Base-by-base conservation (phyloP, 2,797 vertebrate species). In the Tragopan temminckii region DNA sequence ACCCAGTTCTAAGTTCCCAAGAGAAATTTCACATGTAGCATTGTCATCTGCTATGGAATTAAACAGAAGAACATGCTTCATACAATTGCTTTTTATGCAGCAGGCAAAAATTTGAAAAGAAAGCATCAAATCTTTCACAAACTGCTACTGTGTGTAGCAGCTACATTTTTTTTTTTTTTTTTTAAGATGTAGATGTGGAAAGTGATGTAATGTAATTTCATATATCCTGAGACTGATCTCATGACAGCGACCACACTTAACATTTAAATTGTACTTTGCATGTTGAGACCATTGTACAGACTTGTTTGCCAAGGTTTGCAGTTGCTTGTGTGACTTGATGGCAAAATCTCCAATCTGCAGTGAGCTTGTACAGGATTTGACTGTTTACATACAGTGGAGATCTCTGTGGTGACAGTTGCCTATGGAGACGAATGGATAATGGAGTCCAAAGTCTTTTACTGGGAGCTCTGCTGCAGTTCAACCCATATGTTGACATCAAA, bases 321-420 rank as follows among this genome's bases (percentile, higher is more conserved):
- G 13, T 89, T 20, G 64, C 85, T 38, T 81, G 46, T 3, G 2
- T 82, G 89, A 57, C 59, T 64, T 40, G 43, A 36, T 53, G 77
- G 59, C 61, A 72, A 92, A 85, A 93, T 95, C 42, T 88, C 80
- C 89, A 80, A 33, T 50, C 24, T 50, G 43, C 75, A 81, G 90
- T 79, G 67, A 91, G 67, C 43, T 63, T 80, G 40, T 81, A 64
- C 67, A 57, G 83, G 87, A 53, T 92, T 64, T 63, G 63, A 81
- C 74, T 94, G 94, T 95, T 95, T 97, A 89, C 92, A 89, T 83
- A 80, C 81, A 93, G 90, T 18, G n/a, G 87, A 83, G 70, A 88
- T 95, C 89, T 94, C 94, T 95, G 90, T 94, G 92, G 87, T 91
- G 89, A 96, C 92, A 97, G 95, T 96, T 97, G 96, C 93, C 95